Base-by-base conservation (phyloP, 2,888 invertebrate genomes). In the Oligia fasciuncula region DNA sequence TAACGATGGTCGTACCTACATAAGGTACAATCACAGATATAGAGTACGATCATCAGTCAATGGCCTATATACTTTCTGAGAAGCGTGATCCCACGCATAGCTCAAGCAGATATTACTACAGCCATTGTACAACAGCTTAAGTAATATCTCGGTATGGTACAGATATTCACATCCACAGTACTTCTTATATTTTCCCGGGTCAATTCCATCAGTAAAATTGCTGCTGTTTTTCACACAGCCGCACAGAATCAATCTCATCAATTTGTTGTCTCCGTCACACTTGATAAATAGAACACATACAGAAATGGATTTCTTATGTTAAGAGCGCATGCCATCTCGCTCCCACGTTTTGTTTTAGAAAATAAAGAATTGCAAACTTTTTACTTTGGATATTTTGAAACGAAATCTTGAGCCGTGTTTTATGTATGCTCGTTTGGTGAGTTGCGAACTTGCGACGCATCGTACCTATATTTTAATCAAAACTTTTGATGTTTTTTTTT, bases 391-490 rank as follows among this genome's bases (percentile, higher is more conserved):
- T 87, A 86, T 85, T 88, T 87, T 86, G 74, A 79, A 86, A 87
- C 76, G 80, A 87, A 90, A 87, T 89, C 76, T 80, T 81, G 79
- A 80, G 51, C 73, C 85, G 86, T 89, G 87, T 91, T 91, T 88
- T 90, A 88, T 90, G 91, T 88, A 89, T 89, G 86, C 82, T 88
- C 86, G 83, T 88, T 90, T 87, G 70, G 81, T 83, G 67, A 85
- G 82, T 79, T 83, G 83, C 76, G 82, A 84, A 86, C 85, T 87
- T 87, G 60, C 17, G 43, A 67, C 62, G 54, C 75, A 57, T 40
- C 14, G 54, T 77, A n/a, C n/a, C n/a, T n/a, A 72, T 81, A 66
- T 82, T 81, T 71, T 74, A 71, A 78, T 82, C 63, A 67, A 66
- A 82, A 73, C 57, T 80, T 79, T 63, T 63, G 35, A 13, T 23